A percentile compares a stretch with the other conserved stretches of the same genome.
Conservation (phyloP, 1,140 invertebrate species). For the Pachypsylla venusta region DNA sequence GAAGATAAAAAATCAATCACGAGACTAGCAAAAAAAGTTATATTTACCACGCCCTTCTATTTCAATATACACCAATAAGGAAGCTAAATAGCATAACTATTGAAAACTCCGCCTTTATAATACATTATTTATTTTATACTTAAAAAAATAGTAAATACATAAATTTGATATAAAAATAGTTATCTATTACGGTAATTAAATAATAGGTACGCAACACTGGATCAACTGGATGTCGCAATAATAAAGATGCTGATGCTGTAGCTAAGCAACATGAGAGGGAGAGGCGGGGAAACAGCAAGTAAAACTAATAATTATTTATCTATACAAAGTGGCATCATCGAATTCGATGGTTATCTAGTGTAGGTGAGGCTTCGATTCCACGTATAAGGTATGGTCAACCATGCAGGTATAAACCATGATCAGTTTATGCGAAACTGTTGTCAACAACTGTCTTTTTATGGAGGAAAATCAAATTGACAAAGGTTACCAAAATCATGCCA, state of each 20-base stretch:
- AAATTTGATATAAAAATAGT: slow-evolving; percentile 6
- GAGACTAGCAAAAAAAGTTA: slow-evolving; percentile 2
- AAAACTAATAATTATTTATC: no score
- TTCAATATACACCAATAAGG: not conserved
- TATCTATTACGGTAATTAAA: not conserved
- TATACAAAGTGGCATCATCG: no score
- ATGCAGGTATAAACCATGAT: no score
- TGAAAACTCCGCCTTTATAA: slow-evolving; percentile 5
- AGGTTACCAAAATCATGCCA: no score
- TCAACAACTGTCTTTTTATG: no score
- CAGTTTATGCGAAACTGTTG: no score
- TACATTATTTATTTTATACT: slow-evolving; percentile 4
- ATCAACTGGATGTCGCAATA: not conserved
- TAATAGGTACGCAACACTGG: slow-evolving; percentile 5
- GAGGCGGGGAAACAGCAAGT: no score
- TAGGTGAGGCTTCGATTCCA: no score
- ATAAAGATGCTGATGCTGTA: not conserved
- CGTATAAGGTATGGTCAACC: no score
- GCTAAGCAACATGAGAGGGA: no score
- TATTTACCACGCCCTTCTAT: slow-evolving; percentile 1
- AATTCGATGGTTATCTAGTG: no score
- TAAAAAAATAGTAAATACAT: slow-evolving; percentile 5
- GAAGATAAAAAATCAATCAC: slow-evolving; percentile 7
- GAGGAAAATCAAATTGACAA: no score
- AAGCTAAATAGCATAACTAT: slow-evolving; percentile 10